Conservation (phyloP, 2,113 vertebrate species). For the Actenoides lindsayi region DNA sequence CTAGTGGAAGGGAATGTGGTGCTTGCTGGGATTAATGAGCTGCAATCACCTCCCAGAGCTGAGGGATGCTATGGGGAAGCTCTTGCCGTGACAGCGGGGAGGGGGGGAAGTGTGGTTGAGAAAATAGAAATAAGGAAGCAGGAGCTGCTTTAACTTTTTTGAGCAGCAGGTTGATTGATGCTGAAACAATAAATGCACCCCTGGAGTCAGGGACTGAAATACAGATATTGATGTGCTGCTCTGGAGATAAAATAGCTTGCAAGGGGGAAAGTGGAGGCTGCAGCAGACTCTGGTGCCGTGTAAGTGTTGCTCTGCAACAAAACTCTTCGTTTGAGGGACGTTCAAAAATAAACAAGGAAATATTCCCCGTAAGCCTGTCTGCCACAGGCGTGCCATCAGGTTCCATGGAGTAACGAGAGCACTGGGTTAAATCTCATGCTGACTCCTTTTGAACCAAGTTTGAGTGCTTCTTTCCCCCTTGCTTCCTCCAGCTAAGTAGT, state of each 20-base stretch:
- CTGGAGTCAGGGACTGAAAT: background rate
- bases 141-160: background rate
- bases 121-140: background rate
- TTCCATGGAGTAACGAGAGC: background rate
- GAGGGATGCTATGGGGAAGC: no score
- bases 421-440: background rate
- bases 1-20: background rate
- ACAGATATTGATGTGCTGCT: background rate
- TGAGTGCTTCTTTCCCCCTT: rapidly evolving
- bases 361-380: background rate
- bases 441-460: background rate
- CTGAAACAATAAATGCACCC: background rate
- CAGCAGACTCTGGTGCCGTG: background rate
- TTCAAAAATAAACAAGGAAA: background rate
- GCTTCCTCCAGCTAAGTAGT: background rate
- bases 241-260: background rate
- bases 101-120: background rate
- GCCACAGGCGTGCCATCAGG: rapidly evolving
- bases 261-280: background rate
- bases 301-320: background rate
- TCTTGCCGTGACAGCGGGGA: background rate
- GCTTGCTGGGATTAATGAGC: background rate
- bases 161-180: background rate
- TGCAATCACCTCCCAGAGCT: background rate
- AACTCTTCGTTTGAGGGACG: background rate